These are phyloP conservation scores for Panurus biarmicus DNA, from an alignment of 2,113 vertebrate genomes.

Conservation along the genomic window DNA sequence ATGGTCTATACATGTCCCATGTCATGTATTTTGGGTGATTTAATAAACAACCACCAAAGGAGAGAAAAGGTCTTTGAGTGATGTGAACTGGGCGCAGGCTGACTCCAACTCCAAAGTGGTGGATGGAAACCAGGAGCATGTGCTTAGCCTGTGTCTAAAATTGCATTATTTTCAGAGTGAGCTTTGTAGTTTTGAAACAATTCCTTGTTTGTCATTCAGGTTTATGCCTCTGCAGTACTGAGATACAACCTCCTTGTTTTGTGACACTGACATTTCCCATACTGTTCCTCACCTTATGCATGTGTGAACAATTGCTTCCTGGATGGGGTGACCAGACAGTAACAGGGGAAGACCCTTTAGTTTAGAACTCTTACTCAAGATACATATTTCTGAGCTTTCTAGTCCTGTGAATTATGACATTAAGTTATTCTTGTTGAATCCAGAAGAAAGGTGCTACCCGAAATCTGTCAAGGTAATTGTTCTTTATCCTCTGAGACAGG, in stretches of 20 bases:
- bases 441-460: background rate
- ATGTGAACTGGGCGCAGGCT: background rate
- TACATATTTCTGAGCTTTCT: background rate
- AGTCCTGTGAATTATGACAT: background rate
- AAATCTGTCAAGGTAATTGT: slow-evolving; percentile 37
- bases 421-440: background rate
- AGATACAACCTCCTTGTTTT: background rate
- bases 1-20: background rate
- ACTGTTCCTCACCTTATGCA: background rate
- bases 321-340: background rate
- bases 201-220: background rate
- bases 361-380: background rate
- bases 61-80: background rate
- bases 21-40: background rate
- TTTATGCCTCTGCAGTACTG: background rate
- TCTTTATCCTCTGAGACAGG: slow-evolving; percentile 52
- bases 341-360: background rate
- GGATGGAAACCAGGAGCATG: background rate
- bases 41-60: background rate
- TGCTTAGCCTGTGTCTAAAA: background rate
- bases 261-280: background rate
- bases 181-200: background rate
- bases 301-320: background rate
- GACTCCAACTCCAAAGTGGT: background rate
- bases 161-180: background rate